Evolutionary conservation across 2,113 vertebrate genomes (phyloP).

Genomic region (Thryonomys swinderianus): DNA sequence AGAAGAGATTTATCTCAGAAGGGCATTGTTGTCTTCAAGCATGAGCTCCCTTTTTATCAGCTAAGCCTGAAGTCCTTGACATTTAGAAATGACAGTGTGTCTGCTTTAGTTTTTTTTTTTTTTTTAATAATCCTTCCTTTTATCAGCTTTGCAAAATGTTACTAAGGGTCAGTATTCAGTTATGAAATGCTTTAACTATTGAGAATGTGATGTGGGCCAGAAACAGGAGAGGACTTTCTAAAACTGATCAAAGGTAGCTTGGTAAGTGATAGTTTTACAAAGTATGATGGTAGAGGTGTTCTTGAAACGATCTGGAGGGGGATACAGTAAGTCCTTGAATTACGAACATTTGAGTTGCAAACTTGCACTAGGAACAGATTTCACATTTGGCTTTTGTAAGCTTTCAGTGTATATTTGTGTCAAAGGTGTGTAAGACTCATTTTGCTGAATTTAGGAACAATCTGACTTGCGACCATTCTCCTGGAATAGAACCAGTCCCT

Average conservation of each 20-base stretch:
- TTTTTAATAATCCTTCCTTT: constrained; percentile 72
- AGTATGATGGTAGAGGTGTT: neutral
- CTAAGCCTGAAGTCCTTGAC: constrained; percentile 74
- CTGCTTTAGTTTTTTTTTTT: constrained; percentile 67
- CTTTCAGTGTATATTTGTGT: too few species aligned
- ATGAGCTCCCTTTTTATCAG: constrained; percentile 74
- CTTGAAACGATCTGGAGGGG: neutral
- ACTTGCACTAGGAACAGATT: too few species aligned
- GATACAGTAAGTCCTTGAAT: neutral
- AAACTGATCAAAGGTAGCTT: neutral
- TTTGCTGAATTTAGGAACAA: too few species aligned
- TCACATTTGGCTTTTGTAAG: too few species aligned
- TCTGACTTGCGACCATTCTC: too few species aligned
- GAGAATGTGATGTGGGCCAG: neutral
- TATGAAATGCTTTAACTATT: constrained; percentile 71
- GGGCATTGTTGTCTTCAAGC: constrained; percentile 60
- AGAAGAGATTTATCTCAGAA: constrained; percentile 73
- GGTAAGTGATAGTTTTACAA: neutral
- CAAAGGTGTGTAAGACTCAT: too few species aligned
- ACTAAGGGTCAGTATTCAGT: constrained; percentile 63
- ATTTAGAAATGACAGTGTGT: constrained; percentile 81
- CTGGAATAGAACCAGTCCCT: too few species aligned
- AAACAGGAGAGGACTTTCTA: neutral
- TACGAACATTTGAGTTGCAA: too few species aligned
- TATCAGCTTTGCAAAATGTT: constrained; percentile 78